Conservation (phyloP, 2,888 invertebrate genomes). For the Gisinianus flammeolus region DNA sequence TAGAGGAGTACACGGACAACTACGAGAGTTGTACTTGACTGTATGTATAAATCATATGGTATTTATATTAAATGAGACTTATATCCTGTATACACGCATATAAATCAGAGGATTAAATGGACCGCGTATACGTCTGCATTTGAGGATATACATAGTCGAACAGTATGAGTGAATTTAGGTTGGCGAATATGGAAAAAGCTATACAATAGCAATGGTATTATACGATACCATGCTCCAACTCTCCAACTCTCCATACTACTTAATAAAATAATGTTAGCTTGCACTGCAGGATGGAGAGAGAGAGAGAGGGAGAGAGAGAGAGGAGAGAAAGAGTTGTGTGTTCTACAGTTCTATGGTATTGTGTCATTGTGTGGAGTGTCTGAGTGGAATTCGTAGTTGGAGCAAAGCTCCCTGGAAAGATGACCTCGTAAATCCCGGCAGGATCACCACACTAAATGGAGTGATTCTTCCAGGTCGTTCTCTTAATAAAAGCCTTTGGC, state of each 20-base stretch:
- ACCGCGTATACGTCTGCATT: not conserved
- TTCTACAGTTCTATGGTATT: not conserved
- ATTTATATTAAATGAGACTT: not conserved
- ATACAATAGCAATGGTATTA: no score
- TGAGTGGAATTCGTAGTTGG: constrained; percentile 44
- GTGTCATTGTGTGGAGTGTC: constrained; percentile 8
- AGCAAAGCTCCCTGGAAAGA: constrained; percentile 41
- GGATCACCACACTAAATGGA: constrained; percentile 42
- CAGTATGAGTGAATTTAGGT: not conserved
- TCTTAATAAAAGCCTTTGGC: constrained; percentile 24
- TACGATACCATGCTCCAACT: no score
- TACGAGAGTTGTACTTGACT: no score
- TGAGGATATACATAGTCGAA: not conserved
- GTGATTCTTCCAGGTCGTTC: constrained; percentile 32
- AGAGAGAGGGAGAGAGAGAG: not conserved
- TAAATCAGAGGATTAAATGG: not conserved
- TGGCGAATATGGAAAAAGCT: not conserved
- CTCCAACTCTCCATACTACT: not conserved
- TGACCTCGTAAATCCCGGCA: constrained; percentile 50
- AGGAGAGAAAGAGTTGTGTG: not conserved
- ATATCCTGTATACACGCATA: not conserved
- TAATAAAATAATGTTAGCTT: constrained; percentile 16
- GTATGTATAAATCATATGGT: no score
- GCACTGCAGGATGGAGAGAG: constrained; percentile 24
- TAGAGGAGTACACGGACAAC: no score